Conservation (phyloP, 64 coral and sea anemone species). For the Pocillopora verrucosa region DNA sequence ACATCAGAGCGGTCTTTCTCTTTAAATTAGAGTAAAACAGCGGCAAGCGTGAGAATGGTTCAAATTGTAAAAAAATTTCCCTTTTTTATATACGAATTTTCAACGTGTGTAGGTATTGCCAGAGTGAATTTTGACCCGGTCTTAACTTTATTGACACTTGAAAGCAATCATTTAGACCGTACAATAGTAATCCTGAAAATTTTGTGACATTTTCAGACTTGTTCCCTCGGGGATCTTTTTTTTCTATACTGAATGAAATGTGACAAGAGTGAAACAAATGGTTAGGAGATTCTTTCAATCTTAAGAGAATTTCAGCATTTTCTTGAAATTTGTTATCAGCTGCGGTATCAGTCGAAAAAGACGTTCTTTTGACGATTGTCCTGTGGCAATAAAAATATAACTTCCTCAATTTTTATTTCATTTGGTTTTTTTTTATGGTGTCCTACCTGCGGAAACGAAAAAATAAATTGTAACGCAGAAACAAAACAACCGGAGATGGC, state of each 20-base stretch:
- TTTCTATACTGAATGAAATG: neutral
- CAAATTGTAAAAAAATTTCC: neutral
- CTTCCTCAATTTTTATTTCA: neutral
- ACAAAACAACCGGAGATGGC: too few species aligned
- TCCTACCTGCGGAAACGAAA: neutral
- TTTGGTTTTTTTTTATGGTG: neutral
- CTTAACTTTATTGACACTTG: too few species aligned
- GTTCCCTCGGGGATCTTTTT: neutral
- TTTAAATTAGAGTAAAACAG: conserved; percentile 34
- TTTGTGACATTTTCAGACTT: too few species aligned
- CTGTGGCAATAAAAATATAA: neutral
- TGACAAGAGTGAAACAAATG: neutral
- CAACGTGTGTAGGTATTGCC: neutral
- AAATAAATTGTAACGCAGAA: neutral
- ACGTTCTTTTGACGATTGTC: neutral
- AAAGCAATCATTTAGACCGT: too few species aligned
- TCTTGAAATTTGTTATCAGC: neutral
- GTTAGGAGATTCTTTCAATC: neutral
- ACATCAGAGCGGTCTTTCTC: conserved; percentile 2
- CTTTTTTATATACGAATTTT: neutral
- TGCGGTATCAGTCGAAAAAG: neutral
- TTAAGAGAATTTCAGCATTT: conserved; percentile 1
- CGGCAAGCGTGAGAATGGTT: conserved; percentile 7
- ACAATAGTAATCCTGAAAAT: too few species aligned
- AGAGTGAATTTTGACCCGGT: too few species aligned